Base-by-base conservation (phyloP, 2,888 invertebrate species). In the Diplolepis rosae region DNA sequence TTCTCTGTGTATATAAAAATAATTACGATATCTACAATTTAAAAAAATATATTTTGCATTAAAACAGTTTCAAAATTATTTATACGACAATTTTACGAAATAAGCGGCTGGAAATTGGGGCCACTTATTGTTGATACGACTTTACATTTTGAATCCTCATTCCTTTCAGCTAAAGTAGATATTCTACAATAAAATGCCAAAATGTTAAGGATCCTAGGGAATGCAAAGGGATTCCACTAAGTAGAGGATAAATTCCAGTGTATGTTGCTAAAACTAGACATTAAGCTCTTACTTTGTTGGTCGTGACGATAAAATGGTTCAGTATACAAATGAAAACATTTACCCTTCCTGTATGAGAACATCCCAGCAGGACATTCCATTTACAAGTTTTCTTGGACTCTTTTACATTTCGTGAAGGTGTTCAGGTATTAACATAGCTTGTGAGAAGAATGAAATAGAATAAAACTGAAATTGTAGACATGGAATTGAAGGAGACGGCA, bases 291-390 rank as follows among this genome's bases (percentile, higher is more conserved):
- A 54, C 32, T 54, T 54, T 54, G 54, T 54, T 54, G 54, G 54
- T 32, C n/a, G 18, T 30, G 54, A 32, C 54, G 54, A 54, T 54
- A 54, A 54, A 54, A 54, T 18, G 54, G 18, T 54, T 54, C 54
- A 54, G 54, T 54, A 54, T 54, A 54, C 18, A 54, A 54, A 54
- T 54, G 54, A 54, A 54, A 54, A 54, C 54, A 54, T 54, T 54
- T 54, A 54, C 28, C 30, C 35, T 35, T 56, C 22, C 35, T 56
- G 22, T 11, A 56, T 56, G 18, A 56, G 35, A 32, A 35, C 56
- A 35, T 22, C 35, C 56, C 56, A 35, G 22, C 32, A 35, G 35
- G 56, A 56, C 35, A 56, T 56, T 54, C 30, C 30, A 54, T 54
- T 56, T 35, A 11, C 35, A 56, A 56, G 56, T 56, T 56, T 56